Percentiles rank a stretch among this genome's conserved stretches.
Conservation (phyloP, 2,113 vertebrate genomes). For the Oryzias curvinotus region DNA sequence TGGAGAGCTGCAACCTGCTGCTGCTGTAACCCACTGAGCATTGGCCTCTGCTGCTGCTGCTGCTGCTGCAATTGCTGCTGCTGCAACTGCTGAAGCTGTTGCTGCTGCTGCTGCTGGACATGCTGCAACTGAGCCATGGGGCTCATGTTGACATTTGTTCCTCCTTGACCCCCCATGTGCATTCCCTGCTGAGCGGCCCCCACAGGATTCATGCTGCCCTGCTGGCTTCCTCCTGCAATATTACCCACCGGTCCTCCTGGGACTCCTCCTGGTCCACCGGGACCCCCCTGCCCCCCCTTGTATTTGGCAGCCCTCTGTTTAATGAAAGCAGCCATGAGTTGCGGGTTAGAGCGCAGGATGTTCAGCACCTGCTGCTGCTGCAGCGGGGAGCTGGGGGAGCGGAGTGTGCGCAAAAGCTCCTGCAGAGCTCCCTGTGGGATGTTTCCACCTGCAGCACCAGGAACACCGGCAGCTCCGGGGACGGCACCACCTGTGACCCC, state of each 20-base stretch:
- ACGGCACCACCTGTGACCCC: slow-evolving; percentile 41
- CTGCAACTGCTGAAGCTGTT: slow-evolving; percentile 81
- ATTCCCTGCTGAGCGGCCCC: slow-evolving; percentile 79
- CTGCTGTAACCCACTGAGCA: slow-evolving; percentile 62
- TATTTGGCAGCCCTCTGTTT: slow-evolving; percentile 94
- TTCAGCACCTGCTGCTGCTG: slow-evolving; percentile 77
- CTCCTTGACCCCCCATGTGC: slow-evolving; percentile 79
- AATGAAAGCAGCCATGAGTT: slow-evolving; percentile 96
- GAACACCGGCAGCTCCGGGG: slow-evolving; percentile 29
- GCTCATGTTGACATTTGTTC: slow-evolving; percentile 69
- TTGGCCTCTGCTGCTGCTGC: slow-evolving; percentile 81
- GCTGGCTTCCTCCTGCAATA: slow-evolving; percentile 73
- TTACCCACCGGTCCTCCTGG: slow-evolving; percentile 72
- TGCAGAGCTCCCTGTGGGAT: slow-evolving; percentile 81
- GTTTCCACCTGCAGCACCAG: slow-evolving; percentile 68
- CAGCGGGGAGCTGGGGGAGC: slow-evolving; percentile 77
- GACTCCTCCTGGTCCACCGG: slow-evolving; percentile 67
- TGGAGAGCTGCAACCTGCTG: slow-evolving; percentile 69
- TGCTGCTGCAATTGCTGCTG: slow-evolving; percentile 81
- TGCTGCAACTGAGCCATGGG: slow-evolving; percentile 78
- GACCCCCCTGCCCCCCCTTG: slow-evolving; percentile 75
- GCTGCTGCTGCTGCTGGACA: slow-evolving; percentile 78
- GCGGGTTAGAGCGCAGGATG: slow-evolving; percentile 95
- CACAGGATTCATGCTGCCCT: slow-evolving; percentile 81
- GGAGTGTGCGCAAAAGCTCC: slow-evolving; percentile 75